Evolutionary conservation across 2,888 invertebrate genomes (phyloP), one percentile per base, ranked within the genome.

Genomic region (Cephus nigrinus): DNA sequence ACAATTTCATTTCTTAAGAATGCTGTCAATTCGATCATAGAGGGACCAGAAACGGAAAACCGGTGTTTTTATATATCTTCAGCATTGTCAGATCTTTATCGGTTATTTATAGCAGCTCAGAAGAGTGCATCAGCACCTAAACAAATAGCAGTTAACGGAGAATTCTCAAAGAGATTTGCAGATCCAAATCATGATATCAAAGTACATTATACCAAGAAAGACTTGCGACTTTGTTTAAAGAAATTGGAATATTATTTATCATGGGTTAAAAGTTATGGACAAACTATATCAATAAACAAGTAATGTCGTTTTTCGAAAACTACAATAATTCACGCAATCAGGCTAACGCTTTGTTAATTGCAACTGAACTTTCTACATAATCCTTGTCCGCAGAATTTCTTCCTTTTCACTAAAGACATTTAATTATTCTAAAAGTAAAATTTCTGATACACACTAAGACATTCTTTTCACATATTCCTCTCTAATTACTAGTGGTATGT

Each of bases 201-300:
- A 73, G 92, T 93, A 74, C 88, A 91, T n/a, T 87, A 95, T 82
- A 92, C 94, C 79, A 89, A 92, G 75, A 92, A 92, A 73, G 93
- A 93, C 89, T 86, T 95, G 11, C 93, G 93, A 82, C 92, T 93
- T 78, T 91, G 93, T 82, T 87, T 94, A 0, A 96, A 94, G 87
- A 96, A 96, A 92, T 86, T 96, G 1, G 95, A 96, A 87, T 96
- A 94, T 91, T 95, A 95, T 91, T 90, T 96, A 80, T 94, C 95
- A 0, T 96, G 93, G 93, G 90, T 94, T 55, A 94, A 94, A 82
- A 84, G 76, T 36, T 81, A 82, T 71, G 82, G 81, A n/a, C 34
- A 69, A 69, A 77, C n/a, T 12, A 1, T 73, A 31, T 68, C 34
- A 34, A 69, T 68, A 55, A 15, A 15, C 40, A 15, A 40, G 15